Evolutionary conservation across 2,113 vertebrate genomes (phyloP), one percentile per base, ranked within the genome.

Genomic region (Gymnarchus niloticus): DNA sequence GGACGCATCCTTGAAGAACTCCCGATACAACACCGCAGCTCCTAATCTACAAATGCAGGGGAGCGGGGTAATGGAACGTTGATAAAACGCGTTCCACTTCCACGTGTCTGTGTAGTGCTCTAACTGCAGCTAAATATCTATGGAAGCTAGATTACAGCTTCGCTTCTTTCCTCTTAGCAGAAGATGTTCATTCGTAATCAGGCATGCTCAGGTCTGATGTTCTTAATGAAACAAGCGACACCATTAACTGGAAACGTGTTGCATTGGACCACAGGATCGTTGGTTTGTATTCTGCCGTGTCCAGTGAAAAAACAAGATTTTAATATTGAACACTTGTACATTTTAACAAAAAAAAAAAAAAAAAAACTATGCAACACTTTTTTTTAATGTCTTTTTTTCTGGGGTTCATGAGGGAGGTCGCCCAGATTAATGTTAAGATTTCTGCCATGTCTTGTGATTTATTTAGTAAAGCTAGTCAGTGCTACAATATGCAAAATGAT

Each of bases 61-160:
- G 12, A 33, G 65, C 19, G 65, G 65, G 61, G 41, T 78, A 44
- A 78, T 78, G 76, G 23, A 44, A 78, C 41, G 46, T 78, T 78
- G 76, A 48, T 48, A 78, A 48, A 78, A 48, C 44, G 33, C 76
- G 44, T 78, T 48, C 44, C 44, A n/a, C 76, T 78, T 78, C 41
- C 76, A 19, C 23, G 33, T 73, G 65, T 73, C 65, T 48, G 23
- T 78, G 76, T 48, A 78, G 76, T 48, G 76, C 44, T 78, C 46
- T 78, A 78, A 73, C 65, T 73, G 33, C 65, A 73, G 65, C 65
- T 73, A 73, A 73, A 73, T 73, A 33, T 73, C 41, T 73, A 73
- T 73, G 33, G 41, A 73, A 17, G 65, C 28, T 41, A 73, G 65
- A 73, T 73, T 73, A 73, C 65, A 73, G 33, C 65, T 41, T 73